These are phyloP conservation scores for Drosophila pandora DNA, from an alignment of 1,140 invertebrate species.

Conservation along the genomic window DNA sequence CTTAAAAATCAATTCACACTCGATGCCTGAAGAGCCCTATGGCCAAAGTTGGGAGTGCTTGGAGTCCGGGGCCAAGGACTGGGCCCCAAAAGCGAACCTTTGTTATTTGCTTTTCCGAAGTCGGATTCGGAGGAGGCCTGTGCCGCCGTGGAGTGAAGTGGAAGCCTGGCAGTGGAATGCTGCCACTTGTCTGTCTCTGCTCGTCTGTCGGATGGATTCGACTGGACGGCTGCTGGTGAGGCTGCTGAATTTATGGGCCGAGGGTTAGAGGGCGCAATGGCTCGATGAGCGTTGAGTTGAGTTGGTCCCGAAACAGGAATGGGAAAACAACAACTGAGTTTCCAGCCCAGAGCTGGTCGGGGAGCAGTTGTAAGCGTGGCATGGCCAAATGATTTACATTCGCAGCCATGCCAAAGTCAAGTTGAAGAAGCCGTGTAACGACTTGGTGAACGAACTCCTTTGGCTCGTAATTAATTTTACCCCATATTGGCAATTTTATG, in stretches of 20 bases:
- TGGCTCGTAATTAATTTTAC: slow-evolving; percentile 42
- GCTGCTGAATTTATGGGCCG: slow-evolving; percentile 72
- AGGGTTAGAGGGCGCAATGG: slow-evolving; percentile 80
- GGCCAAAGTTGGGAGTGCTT: slow-evolving; percentile 20
- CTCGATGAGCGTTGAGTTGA: slow-evolving; percentile 70
- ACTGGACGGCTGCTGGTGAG: slow-evolving; percentile 38
- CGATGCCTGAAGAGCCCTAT: slow-evolving; percentile 51
- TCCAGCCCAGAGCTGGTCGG: neutral
- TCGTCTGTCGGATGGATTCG: slow-evolving; percentile 21
- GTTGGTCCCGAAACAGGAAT: slow-evolving; percentile 52
- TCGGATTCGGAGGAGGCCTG: slow-evolving; percentile 25
- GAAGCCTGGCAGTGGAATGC: slow-evolving; percentile 71
- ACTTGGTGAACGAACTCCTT: slow-evolving; percentile 38
- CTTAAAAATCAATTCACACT: slow-evolving; percentile 81
- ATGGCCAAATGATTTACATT: slow-evolving; percentile 83
- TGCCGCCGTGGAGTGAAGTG: slow-evolving; percentile 47
- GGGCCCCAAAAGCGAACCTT: slow-evolving; percentile 55
- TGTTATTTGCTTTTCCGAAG: slow-evolving; percentile 70
- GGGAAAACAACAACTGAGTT: no score
- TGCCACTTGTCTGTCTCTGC: slow-evolving; percentile 77
- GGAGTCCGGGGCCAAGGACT: slow-evolving; percentile 20
- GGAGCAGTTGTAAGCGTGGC: slow-evolving; percentile 63
- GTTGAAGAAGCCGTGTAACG: slow-evolving; percentile 67
- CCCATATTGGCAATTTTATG: slow-evolving; percentile 48
- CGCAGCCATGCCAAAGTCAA: slow-evolving; percentile 56